Conservation (phyloP, 2,113 vertebrate genomes). For the Urocolius indicus region DNA sequence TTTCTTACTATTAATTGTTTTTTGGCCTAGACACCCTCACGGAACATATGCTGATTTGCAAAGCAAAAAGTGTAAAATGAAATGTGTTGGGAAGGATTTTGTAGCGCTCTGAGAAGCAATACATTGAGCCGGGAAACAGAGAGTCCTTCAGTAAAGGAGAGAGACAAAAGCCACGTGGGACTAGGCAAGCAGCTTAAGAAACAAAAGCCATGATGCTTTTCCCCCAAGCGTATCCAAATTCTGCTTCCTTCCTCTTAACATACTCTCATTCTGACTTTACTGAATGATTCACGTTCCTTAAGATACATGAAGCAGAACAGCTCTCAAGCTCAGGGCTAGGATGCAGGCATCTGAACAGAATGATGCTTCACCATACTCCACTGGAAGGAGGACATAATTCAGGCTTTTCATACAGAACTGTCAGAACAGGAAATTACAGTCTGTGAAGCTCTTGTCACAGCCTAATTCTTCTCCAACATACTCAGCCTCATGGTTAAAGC, state of each 20-base stretch:
- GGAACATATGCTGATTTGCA: not conserved
- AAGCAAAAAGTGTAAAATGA: not conserved
- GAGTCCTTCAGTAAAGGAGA: not conserved
- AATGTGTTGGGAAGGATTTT: not conserved
- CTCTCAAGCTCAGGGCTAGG: not conserved
- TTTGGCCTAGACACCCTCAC: not conserved
- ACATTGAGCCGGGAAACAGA: not conserved
- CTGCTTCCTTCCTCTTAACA: not conserved
- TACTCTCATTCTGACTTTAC: not conserved
- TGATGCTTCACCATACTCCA: not conserved
- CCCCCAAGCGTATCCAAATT: not conserved
- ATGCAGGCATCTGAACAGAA: not conserved
- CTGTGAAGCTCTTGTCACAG: not conserved
- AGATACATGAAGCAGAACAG: not conserved
- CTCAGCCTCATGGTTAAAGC: not conserved
- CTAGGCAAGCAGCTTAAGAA: not conserved
- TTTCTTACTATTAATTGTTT: not conserved
- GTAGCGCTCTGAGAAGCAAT: not conserved
- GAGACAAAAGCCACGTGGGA: not conserved
- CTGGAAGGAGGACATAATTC: not conserved
- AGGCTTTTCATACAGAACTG: not conserved
- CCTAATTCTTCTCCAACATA: not conserved
- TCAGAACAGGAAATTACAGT: not conserved
- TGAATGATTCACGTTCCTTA: not conserved
- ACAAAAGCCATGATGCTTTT: not conserved